Base-by-base conservation (phyloP, 2,797 vertebrate species). In the Notolabrus celidotus region DNA sequence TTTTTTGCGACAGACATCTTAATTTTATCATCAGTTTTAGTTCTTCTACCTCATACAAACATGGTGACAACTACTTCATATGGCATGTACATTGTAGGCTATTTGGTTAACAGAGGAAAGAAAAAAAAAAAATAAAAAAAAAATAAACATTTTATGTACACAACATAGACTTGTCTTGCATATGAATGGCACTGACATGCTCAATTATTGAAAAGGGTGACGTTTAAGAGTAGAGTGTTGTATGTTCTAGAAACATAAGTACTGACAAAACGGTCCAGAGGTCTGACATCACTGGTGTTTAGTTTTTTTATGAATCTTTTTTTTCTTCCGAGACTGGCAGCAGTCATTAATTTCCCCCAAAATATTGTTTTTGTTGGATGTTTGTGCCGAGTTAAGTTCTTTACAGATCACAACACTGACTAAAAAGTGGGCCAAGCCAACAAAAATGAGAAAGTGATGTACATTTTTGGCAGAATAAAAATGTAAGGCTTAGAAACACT, bases 51-150 rank as follows among this genome's bases (percentile, higher is more conserved):
- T 82, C 82, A 86, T 83, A 92, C 84, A 89, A 91, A 94, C 79
- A 90, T 67, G 70, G 73, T 64, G 82, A 90, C 83, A 86, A 86
- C 92, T 93, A 94, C 93, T 94, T 94, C 92, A 93, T 93, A 91
- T 87, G 81, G 55, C 79, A 91, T 86, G 91, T 85, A 88, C 85
- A 86, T 84, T 69, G 85, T 59, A 78, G 65, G 62, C 77, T 92
- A 92, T 89, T 91, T 87, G 86, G 85, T 92, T 93, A 93, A 92
- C 87, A 93, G 62, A 74, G 61, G 39, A 84, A 80, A 87, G 63
- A 77, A 91, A 67, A 88, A 79, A 85, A 82, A 63, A 29, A 17
- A 51, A 46, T n/a, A 41, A 15, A 81, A 83, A 85, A 78, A n/a
- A n/a, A n/a, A n/a, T n/a, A n/a, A n/a, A n/a, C n/a, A n/a, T n/a